phyloP scores from a whole-genome alignment of 1,140 invertebrate genomes.

The Cataglyphis hispanica region DNA sequence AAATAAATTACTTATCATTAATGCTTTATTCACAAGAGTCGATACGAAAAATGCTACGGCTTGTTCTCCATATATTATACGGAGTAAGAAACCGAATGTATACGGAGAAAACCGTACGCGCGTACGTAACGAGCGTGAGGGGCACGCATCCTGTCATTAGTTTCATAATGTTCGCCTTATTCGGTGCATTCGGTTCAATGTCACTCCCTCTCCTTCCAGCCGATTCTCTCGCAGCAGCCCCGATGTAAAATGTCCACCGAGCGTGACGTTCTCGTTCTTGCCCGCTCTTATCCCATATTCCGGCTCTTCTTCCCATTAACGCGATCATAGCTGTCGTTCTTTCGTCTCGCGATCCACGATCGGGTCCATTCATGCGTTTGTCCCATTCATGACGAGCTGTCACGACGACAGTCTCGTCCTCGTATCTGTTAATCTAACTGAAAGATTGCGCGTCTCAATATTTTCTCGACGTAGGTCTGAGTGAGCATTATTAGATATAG shows the following conservation, averaged over 20 bases:
- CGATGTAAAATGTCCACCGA: conserved; percentile 13
- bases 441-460: conserved; percentile 75
- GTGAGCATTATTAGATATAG: background rate
- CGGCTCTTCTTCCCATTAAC: conserved; percentile 65
- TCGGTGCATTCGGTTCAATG: conserved; percentile 85
- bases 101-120: conserved; percentile 48
- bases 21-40: background rate
- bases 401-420: conserved; percentile 45
- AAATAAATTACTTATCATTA: background rate
- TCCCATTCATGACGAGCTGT: conserved; percentile 77
- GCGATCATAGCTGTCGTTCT: conserved; percentile 65
- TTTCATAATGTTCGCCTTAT: conserved; percentile 80
- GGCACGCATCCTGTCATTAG: conserved; percentile 84
- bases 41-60: background rate
- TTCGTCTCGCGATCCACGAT: conserved; percentile 71
- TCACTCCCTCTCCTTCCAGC: conserved; percentile 79
- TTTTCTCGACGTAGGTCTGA: background rate
- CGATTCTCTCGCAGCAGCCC: conserved; percentile 56
- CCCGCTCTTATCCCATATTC: conserved; percentile 16
- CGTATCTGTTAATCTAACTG: conserved; percentile 78
- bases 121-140: conserved; percentile 68
- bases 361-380: conserved; percentile 69
- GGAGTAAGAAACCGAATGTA: conserved; percentile 45
- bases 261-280: background rate
- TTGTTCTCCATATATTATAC: background rate